phyloP scores from a whole-genome alignment of 2,888 invertebrate genomes.

The Corythucha ciliata region DNA sequence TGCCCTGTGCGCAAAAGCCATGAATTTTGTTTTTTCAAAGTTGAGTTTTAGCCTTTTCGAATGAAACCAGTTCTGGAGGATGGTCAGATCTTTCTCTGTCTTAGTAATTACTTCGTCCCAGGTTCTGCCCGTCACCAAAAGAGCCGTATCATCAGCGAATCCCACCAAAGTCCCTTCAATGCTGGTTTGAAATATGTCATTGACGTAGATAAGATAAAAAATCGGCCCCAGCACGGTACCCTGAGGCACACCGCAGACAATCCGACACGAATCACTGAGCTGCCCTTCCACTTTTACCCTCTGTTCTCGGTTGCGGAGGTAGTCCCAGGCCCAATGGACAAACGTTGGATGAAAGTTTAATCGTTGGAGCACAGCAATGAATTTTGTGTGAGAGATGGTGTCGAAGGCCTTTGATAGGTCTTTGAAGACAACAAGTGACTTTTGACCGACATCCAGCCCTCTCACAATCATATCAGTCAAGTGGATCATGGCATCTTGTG shows the following conservation, averaged over 20 bases:
- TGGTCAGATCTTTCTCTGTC: slow-evolving; percentile 10
- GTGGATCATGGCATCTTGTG: slow-evolving; percentile 5
- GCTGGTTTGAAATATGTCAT: slow-evolving; percentile 3
- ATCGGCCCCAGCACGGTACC: background rate
- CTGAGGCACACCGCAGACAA: slow-evolving; percentile 5
- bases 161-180: slow-evolving; percentile 7
- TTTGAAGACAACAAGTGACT: slow-evolving; percentile 11
- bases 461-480: background rate
- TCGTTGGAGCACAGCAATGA: background rate
- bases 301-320: background rate
- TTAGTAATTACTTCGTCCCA: slow-evolving; percentile 7
- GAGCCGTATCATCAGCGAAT: slow-evolving; percentile 7
- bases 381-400: slow-evolving; percentile 6
- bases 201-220: background rate
- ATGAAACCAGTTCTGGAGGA: slow-evolving; percentile 9
- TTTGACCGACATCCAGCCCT: slow-evolving; percentile 4
- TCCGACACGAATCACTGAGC: background rate
- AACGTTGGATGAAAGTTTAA: background rate
- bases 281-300: slow-evolving; percentile 2
- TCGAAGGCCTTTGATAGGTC: slow-evolving; percentile 15
- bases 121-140: background rate
- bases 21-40: slow-evolving; percentile 11
- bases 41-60: background rate
- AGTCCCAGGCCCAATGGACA: background rate
- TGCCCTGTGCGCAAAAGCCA: slow-evolving; percentile 6